Percentiles rank a stretch among this genome's conserved stretches.
Evolutionary conservation across 2,888 invertebrate genomes (phyloP).

Genomic region (Leucophenga montana): DNA sequence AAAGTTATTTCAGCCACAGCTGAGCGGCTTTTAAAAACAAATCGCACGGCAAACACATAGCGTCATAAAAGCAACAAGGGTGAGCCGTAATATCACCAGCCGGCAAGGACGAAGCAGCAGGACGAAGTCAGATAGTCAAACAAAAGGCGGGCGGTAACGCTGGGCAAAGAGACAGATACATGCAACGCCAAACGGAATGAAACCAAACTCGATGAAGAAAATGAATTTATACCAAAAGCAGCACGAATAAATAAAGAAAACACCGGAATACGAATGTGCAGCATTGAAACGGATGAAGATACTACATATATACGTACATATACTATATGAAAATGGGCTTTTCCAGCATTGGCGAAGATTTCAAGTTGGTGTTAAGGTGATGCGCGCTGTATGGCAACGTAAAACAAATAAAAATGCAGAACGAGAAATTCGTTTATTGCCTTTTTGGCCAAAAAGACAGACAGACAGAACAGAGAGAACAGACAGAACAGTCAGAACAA

Average conservation of each 20-base stretch:
- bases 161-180: constrained; percentile 27
- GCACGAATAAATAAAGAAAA: neutral
- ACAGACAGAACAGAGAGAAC: constrained; percentile 22
- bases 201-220: neutral
- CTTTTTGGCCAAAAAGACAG: constrained; percentile 56
- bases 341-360: neutral
- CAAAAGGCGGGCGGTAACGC: neutral
- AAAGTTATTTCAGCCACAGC: constrained; percentile 67
- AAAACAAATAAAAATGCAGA: constrained; percentile 66
- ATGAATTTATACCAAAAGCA: neutral
- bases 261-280: neutral
- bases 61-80: constrained; percentile 8
- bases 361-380: neutral
- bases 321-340: constrained; percentile 19
- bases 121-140: neutral
- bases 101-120: no score
- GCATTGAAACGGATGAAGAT: neutral
- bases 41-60: constrained; percentile 54
- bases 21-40: constrained; percentile 66
- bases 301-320: no score
- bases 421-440: constrained; percentile 66
- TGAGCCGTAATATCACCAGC: no score
- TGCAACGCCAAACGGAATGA: constrained; percentile 1
- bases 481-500: no score
- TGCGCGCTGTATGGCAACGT: constrained; percentile 32